These are phyloP conservation scores for Apodemia hepburni DNA, from an alignment of 2,888 invertebrate genomes.

Conservation along the genomic window DNA sequence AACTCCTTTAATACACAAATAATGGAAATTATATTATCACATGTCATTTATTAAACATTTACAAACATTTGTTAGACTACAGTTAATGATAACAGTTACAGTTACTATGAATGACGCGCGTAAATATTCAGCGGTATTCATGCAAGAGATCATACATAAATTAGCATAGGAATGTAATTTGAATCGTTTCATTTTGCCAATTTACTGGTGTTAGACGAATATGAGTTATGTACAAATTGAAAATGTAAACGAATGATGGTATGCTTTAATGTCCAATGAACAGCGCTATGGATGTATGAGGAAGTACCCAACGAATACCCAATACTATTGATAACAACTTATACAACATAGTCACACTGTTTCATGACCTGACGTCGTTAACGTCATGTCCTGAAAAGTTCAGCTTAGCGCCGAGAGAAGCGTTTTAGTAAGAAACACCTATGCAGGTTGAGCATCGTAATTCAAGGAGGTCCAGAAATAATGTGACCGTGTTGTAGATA, in stretches of 20 bases:
- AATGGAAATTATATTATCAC: background rate
- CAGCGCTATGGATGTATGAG: too few species aligned
- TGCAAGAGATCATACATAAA: constrained; percentile 9
- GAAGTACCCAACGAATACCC: too few species aligned
- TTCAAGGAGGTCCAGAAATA: too few species aligned
- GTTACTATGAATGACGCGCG: background rate
- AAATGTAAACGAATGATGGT: background rate
- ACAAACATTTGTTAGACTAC: background rate
- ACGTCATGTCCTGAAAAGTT: too few species aligned
- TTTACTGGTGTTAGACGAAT: constrained; percentile 5
- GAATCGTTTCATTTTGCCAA: background rate
- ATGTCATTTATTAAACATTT: background rate
- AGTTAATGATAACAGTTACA: background rate
- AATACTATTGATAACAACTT: too few species aligned
- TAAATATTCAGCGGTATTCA: background rate
- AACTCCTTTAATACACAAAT: background rate
- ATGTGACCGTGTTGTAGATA: too few species aligned
- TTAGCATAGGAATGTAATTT: constrained; percentile 5
- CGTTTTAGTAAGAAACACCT: too few species aligned
- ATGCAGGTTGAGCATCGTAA: too few species aligned
- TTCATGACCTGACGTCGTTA: too few species aligned
- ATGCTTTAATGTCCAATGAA: background rate
- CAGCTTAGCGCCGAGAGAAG: too few species aligned
- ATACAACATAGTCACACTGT: too few species aligned
- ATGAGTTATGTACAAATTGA: constrained; percentile 7